Evolutionary conservation across 2,113 vertebrate species (phyloP), one percentile per base, ranked within the genome.

Genomic region (Prochilodus magdalenae): DNA sequence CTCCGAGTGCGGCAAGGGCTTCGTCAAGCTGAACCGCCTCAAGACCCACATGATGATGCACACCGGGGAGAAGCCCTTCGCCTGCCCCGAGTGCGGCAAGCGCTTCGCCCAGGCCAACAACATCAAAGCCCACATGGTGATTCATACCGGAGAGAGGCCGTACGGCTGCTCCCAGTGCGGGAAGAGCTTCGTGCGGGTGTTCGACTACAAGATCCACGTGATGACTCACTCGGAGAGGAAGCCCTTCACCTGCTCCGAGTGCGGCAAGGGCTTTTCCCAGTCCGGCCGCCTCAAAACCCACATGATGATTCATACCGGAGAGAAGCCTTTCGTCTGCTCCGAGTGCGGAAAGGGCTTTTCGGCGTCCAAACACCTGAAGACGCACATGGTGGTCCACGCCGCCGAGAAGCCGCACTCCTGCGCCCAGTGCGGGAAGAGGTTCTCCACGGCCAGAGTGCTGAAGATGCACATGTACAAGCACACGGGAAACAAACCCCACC

Each of bases 71-170:
- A 14, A 22, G 55, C 55, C 55, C 1, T 57, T 22, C 55, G 10
- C 55, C 16, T 57, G 55, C 20, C 1, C 55, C 16, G 55, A 1
- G 1, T 57, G 55, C 55, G 55, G 55, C 2, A 57, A 57, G 20
- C 55, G 10, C 60, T 3, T 65, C 15, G 3, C 15, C 0, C 27
- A 33, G 36, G 51, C 27, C 22, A 67, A 57, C 55, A 57, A 57
- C 47, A 20, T 79, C n/a, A 57, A 53, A 24, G 29, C 53, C 14
- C 77, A 79, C n/a, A n/a, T n/a, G n/a, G n/a, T n/a, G n/a, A n/a
- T n/a, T n/a, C n/a, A n/a, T n/a, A n/a, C n/a, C n/a, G n/a, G n/a
- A n/a, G n/a, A n/a, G n/a, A n/a, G n/a, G n/a, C n/a, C n/a, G n/a
- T n/a, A n/a, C n/a, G n/a, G n/a, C n/a, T n/a, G n/a, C n/a, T n/a